A percentile compares a stretch with the other conserved stretches of the same genome.
Evolutionary conservation across 2,113 vertebrate species (phyloP).

Genomic region (Lagopus muta): DNA sequence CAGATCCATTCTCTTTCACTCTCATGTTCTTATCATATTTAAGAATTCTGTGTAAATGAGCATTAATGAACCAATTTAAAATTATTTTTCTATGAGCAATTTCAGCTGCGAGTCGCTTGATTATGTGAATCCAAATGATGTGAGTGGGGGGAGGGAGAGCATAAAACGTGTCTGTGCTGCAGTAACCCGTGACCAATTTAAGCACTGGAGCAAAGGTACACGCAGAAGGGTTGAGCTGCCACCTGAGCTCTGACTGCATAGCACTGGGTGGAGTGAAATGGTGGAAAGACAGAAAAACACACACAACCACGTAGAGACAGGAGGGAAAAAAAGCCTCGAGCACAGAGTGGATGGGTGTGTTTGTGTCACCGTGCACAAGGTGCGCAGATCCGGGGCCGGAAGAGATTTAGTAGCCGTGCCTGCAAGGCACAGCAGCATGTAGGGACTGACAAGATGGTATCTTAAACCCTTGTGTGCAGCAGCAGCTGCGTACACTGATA

Average conservation of each 20-base stretch:
- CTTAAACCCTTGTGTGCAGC: not conserved
- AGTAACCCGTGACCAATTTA: not conserved
- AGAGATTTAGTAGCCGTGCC: not conserved
- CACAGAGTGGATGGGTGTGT: not conserved
- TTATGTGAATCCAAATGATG: conserved; percentile 65
- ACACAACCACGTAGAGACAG: rapidly evolving
- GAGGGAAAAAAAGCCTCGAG: not conserved
- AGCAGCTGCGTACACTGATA: conserved; percentile 1
- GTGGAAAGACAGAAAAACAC: not conserved
- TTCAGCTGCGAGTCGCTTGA: conserved; percentile 64
- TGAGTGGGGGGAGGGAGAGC: not conserved
- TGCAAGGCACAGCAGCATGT: not conserved
- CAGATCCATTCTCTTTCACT: conserved; percentile 44
- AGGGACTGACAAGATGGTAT: conserved; percentile 15
- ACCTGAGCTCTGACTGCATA: not conserved
- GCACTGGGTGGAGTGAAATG: not conserved
- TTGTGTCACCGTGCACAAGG: not conserved
- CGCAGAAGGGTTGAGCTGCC: not conserved
- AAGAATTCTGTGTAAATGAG: conserved; percentile 65
- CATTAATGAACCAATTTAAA: conserved; percentile 74
- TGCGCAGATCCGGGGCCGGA: not conserved
- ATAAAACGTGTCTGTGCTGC: conserved; percentile 13
- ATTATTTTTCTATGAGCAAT: conserved; percentile 71
- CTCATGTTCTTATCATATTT: conserved; percentile 63
- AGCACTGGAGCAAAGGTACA: conserved; percentile 36